These are phyloP conservation scores for Cheumatopsyche charites DNA, from an alignment of 1,140 invertebrate species.

Conservation along the genomic window DNA sequence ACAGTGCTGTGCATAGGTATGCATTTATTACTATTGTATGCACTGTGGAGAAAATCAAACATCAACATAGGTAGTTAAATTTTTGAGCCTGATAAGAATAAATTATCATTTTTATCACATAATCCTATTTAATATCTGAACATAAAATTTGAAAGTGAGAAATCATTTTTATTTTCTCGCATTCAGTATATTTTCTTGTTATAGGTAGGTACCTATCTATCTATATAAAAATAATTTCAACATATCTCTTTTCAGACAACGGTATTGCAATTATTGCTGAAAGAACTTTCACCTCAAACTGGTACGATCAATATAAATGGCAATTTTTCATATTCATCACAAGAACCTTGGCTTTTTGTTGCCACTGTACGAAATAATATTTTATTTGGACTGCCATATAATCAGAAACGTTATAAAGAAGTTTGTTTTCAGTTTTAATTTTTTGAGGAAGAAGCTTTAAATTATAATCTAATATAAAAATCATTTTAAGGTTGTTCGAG, in stretches of 20 bases:
- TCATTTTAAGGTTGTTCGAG: conserved; percentile 65
- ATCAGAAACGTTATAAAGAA: conserved; percentile 72
- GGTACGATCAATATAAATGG: conserved; percentile 70
- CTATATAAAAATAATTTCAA: too few relatives aligned
- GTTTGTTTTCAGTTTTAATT: conserved; percentile 56
- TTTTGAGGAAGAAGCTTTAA: neutral
- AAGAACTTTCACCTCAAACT: conserved; percentile 68
- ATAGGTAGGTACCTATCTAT: too few relatives aligned
- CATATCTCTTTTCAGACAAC: conserved; percentile 75
- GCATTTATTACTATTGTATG: neutral
- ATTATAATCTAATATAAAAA: conserved; percentile 43
- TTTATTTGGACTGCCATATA: conserved; percentile 75
- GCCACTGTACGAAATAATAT: conserved; percentile 80
- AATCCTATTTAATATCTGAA: neutral
- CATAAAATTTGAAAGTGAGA: too few relatives aligned
- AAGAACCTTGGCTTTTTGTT: conserved; percentile 80
- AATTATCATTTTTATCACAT: too few relatives aligned
- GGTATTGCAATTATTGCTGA: conserved; percentile 72
- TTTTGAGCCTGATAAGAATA: too few relatives aligned
- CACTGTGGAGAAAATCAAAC: too few relatives aligned
- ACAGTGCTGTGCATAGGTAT: neutral
- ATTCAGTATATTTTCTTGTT: too few relatives aligned
- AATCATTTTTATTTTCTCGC: too few relatives aligned
- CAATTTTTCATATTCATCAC: conserved; percentile 73
- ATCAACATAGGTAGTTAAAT: too few relatives aligned